Percentiles rank a stretch among this genome's conserved stretches.
phyloP scores from a whole-genome alignment of 2,888 invertebrate species.

The Epistrophe grossulariae region DNA sequence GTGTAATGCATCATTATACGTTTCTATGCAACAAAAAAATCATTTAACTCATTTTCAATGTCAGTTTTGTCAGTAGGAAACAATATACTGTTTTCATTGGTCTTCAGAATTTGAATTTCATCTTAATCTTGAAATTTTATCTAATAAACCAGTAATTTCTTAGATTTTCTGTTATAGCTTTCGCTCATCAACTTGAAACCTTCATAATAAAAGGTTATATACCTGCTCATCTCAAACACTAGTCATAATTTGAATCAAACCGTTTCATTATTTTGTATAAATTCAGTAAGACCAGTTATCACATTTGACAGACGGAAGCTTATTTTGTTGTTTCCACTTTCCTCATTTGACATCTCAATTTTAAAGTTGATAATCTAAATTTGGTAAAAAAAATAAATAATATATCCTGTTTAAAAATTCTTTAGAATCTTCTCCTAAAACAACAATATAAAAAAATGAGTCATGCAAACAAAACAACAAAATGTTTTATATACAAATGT shows the following conservation, averaged over 20 bases:
- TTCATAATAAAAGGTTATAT: background rate
- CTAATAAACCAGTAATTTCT: too few relatives aligned
- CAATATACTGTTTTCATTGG: too few relatives aligned
- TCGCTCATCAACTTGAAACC: background rate
- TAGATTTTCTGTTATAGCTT: too few relatives aligned
- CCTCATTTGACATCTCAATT: conserved; percentile 49
- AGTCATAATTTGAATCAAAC: background rate
- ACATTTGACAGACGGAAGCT: conserved; percentile 60
- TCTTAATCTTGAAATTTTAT: too few relatives aligned
- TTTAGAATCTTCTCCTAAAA: conserved; percentile 36
- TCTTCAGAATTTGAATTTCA: too few relatives aligned
- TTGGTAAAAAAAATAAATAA: background rate
- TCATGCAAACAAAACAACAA: background rate
- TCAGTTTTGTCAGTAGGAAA: too few relatives aligned
- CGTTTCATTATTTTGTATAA: background rate
- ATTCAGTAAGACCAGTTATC: conserved; percentile 39
- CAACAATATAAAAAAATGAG: conserved; percentile 13
- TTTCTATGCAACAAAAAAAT: too few relatives aligned
- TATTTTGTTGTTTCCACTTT: conserved; percentile 22
- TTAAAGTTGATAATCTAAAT: conserved; percentile 32
- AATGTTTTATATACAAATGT: background rate
- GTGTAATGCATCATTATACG: too few relatives aligned
- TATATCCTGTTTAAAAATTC: conserved; percentile 20
- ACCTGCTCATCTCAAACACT: background rate
- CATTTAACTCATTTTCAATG: too few relatives aligned